Conservation (phyloP, 2,113 vertebrate genomes). For the Ammospiza caudacuta region DNA sequence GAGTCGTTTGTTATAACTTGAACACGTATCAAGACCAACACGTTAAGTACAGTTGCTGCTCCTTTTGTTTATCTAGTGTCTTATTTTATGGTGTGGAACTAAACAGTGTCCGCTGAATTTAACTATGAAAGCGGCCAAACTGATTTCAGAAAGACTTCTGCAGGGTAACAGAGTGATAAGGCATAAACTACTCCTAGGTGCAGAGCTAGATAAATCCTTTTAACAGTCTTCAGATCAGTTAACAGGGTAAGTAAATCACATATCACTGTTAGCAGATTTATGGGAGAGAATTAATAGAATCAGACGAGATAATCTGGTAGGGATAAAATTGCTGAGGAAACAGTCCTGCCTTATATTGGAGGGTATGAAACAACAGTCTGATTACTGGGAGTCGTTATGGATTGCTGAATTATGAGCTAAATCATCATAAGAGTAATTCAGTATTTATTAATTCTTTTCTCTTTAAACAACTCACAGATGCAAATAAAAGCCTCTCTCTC, state of each 20-base stretch:
- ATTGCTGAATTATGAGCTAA: constrained; percentile 78
- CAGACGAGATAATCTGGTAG: constrained; percentile 82
- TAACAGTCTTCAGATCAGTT: constrained; percentile 79
- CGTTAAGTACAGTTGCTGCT: constrained; percentile 26
- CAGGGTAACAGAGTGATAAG: constrained; percentile 57
- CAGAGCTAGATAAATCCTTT: constrained; percentile 79
- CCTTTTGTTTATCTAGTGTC: constrained; percentile 64
- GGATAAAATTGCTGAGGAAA: constrained; percentile 80
- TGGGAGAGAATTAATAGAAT: constrained; percentile 85
- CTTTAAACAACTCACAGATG: constrained; percentile 76
- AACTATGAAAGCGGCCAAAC: constrained; percentile 59
- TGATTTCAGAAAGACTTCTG: constrained; percentile 70
- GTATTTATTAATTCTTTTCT: constrained; percentile 83
- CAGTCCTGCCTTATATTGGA: constrained; percentile 67
- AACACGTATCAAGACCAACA: constrained; percentile 27
- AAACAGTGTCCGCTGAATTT: constrained; percentile 60
- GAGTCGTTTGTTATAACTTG: constrained; percentile 36
- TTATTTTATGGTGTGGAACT: constrained; percentile 69
- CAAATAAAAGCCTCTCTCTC: constrained; percentile 75
- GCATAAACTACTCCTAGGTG: constrained; percentile 63
- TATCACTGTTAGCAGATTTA: constrained; percentile 83
- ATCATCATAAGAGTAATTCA: constrained; percentile 77
- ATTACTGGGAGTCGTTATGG: constrained; percentile 74
- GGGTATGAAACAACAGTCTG: constrained; percentile 72
- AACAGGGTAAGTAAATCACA: constrained; percentile 81